Conservation (phyloP, 1,140 invertebrate species). For the Zaprionus camerounensis region DNA sequence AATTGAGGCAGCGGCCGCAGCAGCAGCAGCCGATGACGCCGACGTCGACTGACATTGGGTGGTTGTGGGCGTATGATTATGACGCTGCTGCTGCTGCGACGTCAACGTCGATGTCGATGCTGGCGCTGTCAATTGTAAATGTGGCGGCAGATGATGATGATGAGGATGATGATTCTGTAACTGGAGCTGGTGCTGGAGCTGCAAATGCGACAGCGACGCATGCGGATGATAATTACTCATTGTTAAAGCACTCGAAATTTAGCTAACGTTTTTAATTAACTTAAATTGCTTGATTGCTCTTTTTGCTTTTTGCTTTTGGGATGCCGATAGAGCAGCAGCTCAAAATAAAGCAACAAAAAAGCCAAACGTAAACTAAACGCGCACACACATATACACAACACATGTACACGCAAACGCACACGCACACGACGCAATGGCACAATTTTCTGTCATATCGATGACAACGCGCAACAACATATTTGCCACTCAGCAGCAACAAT, state of each 20-base stretch:
- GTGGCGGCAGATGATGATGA: slow-evolving; percentile 50
- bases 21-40: slow-evolving; percentile 23
- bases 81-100: slow-evolving; percentile 40
- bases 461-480: slow-evolving; percentile 60
- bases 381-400: slow-evolving; percentile 53
- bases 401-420: slow-evolving; percentile 37
- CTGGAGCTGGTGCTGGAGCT: slow-evolving; percentile 61
- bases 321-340: slow-evolving; percentile 40
- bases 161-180: slow-evolving; percentile 56
- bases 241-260: slow-evolving; percentile 55
- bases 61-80: slow-evolving; percentile 50
- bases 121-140: slow-evolving; percentile 39
- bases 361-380: slow-evolving; percentile 63
- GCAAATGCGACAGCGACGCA: slow-evolving; percentile 63
- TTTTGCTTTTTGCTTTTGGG: slow-evolving; percentile 40
- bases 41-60: slow-evolving; percentile 35
- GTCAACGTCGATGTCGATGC: slow-evolving; percentile 14
- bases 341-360: slow-evolving; percentile 28
- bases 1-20: slow-evolving; percentile 40
- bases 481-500: slow-evolving; percentile 42
- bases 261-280: slow-evolving; percentile 76
- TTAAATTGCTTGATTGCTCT: slow-evolving; percentile 65
- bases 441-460: slow-evolving; percentile 54
- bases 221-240: slow-evolving; percentile 83
- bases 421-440: slow-evolving; percentile 59